These are phyloP conservation scores for Agrochola macilenta DNA, from an alignment of 2,888 invertebrate genomes.

Conservation along the genomic window DNA sequence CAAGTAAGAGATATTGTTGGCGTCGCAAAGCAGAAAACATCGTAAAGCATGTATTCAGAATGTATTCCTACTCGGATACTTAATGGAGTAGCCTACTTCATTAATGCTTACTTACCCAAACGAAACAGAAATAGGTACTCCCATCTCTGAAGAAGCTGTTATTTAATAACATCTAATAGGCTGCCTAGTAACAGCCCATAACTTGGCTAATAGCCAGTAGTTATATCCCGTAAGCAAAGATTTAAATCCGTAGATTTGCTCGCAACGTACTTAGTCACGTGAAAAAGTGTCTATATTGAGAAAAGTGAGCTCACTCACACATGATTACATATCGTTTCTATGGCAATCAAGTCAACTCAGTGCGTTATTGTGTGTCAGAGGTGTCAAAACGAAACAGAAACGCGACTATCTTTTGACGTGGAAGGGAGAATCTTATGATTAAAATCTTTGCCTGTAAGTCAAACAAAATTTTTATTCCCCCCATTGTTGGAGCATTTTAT, in stretches of 20 bases:
- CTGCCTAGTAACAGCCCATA: conserved; percentile 27
- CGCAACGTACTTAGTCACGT: not conserved
- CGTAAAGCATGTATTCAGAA: not conserved
- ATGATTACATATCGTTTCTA: not conserved
- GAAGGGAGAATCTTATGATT: not conserved
- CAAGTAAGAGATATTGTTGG: not conserved
- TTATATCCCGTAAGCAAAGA: conserved; percentile 18
- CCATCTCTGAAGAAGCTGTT: not conserved
- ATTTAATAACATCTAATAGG: conserved; percentile 40
- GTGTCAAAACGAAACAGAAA: not conserved
- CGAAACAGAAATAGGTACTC: conserved; percentile 9
- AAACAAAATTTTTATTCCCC: conserved; percentile 44
- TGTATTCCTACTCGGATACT: not conserved
- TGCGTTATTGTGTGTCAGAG: not conserved
- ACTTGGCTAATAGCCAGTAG: conserved; percentile 43
- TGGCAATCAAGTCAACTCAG: not conserved
- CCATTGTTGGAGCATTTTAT: not conserved
- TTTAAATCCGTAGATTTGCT: not conserved
- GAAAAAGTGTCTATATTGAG: not conserved
- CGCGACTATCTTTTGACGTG: not conserved
- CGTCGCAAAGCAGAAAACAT: not conserved
- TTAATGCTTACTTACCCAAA: not conserved
- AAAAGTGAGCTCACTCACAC: not conserved
- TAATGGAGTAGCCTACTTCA: not conserved
- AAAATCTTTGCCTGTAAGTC: conserved; percentile 19